Percentiles rank a stretch among this genome's conserved stretches.
Evolutionary conservation across 2,797 vertebrate genomes (phyloP).

Genomic region (Pseudocheirus occidentalis): DNA sequence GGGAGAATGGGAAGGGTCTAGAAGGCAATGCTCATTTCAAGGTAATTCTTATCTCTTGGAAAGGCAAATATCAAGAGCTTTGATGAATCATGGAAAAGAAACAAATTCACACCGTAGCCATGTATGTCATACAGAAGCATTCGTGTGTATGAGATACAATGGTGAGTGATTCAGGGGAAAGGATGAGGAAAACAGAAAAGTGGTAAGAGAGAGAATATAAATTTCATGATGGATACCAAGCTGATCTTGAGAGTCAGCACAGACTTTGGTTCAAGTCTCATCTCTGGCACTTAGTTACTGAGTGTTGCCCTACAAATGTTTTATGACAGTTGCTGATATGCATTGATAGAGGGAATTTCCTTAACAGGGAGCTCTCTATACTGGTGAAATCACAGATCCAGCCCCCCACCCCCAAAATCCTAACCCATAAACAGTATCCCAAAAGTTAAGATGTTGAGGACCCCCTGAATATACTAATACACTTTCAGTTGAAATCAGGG

Average conservation of each 20-base stretch:
- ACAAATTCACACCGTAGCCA: background rate
- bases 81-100: background rate
- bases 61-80: background rate
- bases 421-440: background rate
- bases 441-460: too few relatives aligned
- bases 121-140: background rate
- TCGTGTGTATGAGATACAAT: background rate
- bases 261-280: background rate
- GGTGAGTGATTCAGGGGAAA: background rate
- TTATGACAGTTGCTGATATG: background rate
- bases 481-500: background rate
- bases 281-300: background rate
- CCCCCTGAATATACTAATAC: background rate
- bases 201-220: background rate
- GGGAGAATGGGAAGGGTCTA: background rate
- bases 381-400: too few relatives aligned
- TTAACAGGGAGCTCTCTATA: background rate
- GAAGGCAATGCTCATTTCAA: background rate
- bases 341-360: background rate
- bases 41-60: background rate
- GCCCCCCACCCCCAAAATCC: background rate
- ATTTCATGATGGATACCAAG: conserved; percentile 14
- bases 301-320: background rate
- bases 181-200: background rate
- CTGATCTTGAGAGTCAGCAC: background rate